phyloP scores from a whole-genome alignment of 2,113 vertebrate species.

The Mus musculus region GRCm39 chr5:40096501-40097000 shows the following conservation, averaged over 20 bases:
- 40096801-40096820: background rate
- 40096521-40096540: background rate
- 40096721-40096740: fast-evolving
- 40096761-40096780: background rate
- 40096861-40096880: fast-evolving
- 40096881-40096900: background rate
- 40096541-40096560: background rate
- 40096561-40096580: no score
- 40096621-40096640: background rate
- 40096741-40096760: background rate
- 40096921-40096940: background rate
- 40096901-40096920: background rate
- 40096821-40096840: background rate
- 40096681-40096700: background rate
- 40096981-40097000: constrained; percentile 40
- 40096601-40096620: background rate
- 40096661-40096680: background rate
- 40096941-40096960: background rate
- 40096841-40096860: background rate
- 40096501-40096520: background rate
- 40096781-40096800: background rate
- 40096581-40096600: no score
- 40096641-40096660: background rate
- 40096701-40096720: fast-evolving
- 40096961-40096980: background rate